Conservation (phyloP, 2,888 invertebrate genomes). For the Mellilla xanthometata region DNA sequence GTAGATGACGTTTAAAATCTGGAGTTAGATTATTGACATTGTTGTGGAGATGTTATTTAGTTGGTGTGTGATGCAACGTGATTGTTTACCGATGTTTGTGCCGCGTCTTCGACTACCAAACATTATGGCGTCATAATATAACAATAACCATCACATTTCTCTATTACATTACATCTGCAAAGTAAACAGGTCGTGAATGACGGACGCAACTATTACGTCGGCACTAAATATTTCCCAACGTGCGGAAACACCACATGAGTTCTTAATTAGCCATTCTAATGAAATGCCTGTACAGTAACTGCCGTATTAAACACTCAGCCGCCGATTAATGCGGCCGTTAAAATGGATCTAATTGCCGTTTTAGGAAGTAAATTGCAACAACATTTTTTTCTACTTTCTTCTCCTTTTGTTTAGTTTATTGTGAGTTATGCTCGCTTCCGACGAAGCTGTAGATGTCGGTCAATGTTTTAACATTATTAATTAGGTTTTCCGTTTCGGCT, state of each 20-base stretch:
- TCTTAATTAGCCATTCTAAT: slow-evolving; percentile 45
- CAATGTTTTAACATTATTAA: neutral
- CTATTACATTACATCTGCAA: slow-evolving; percentile 2
- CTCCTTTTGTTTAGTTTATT: slow-evolving; percentile 6
- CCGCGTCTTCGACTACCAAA: too few relatives aligned
- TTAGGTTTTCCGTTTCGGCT: slow-evolving; percentile 2
- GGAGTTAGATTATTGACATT: too few relatives aligned
- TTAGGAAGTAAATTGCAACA: slow-evolving; percentile 23
- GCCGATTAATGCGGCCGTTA: slow-evolving; percentile 31
- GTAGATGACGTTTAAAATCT: too few relatives aligned
- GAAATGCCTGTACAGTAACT: slow-evolving; percentile 34
- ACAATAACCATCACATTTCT: neutral
- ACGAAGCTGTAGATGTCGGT: slow-evolving; percentile 2
- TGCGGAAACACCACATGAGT: slow-evolving; percentile 31
- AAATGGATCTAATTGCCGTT: slow-evolving; percentile 27
- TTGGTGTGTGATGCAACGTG: too few relatives aligned
- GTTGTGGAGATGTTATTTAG: too few relatives aligned
- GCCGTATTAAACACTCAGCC: slow-evolving; percentile 24
- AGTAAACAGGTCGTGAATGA: slow-evolving; percentile 25
- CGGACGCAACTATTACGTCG: slow-evolving; percentile 28
- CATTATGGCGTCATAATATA: too few relatives aligned
- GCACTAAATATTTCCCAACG: slow-evolving; percentile 35
- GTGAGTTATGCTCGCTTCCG: slow-evolving; percentile 6
- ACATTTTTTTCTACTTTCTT: slow-evolving; percentile 19
- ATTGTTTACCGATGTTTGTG: too few relatives aligned